A percentile compares a stretch with the other conserved stretches of the same genome.
These are phyloP conservation scores for Trichoplusia ni DNA, from an alignment of 1,140 invertebrate genomes.

Conservation along the genomic window DNA sequence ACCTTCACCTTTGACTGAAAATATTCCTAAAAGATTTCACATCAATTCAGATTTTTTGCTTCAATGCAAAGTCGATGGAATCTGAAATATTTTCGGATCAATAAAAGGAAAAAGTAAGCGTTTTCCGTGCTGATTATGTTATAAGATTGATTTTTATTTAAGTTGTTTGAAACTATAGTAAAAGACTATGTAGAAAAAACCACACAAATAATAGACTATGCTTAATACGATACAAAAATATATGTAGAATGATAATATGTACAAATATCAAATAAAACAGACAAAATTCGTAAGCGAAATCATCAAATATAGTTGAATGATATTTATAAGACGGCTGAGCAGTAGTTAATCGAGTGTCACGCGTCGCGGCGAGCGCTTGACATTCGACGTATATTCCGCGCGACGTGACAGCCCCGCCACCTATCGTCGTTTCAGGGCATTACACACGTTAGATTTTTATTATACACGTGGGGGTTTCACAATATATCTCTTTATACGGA, in stretches of 20 bases:
- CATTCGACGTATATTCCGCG: constrained; percentile 21
- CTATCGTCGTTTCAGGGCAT: constrained; percentile 14
- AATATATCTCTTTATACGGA: not conserved
- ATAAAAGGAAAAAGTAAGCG: no score
- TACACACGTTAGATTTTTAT: constrained; percentile 15
- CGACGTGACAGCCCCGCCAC: constrained; percentile 10
- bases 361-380: constrained; percentile 4
- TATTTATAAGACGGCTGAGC: not conserved
- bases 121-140: no score
- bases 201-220: no score
- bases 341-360: constrained; percentile 24
- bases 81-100: no score
- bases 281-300: not conserved
- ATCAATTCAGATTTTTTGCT: constrained; percentile 33
- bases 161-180: no score
- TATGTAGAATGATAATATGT: no score
- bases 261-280: no score
- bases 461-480: not conserved
- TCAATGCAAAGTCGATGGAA: no score
- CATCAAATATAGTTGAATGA: not conserved
- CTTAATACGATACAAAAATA: no score
- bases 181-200: no score
- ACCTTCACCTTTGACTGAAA: constrained; percentile 33
- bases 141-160: no score
- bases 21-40: constrained; percentile 40